Percentiles rank a stretch among this genome's conserved stretches.
These are phyloP conservation scores for Tillus elongatus DNA, from an alignment of 2,888 invertebrate species.

Conservation along the genomic window DNA sequence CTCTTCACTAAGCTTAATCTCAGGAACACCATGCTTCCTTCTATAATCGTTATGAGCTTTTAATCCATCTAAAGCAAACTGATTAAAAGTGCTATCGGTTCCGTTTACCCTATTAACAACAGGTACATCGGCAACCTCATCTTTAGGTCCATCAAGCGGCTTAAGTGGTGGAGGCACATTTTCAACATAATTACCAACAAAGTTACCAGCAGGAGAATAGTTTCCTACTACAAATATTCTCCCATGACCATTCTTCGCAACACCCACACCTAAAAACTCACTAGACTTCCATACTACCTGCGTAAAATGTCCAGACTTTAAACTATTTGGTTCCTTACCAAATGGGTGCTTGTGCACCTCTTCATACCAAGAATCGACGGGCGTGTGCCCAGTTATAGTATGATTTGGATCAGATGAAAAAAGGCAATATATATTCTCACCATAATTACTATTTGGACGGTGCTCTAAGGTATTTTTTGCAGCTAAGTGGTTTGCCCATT, in stretches of 20 bases:
- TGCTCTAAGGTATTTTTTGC: constrained; percentile 60
- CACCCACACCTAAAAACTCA: constrained; percentile 57
- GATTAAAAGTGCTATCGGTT: constrained; percentile 17
- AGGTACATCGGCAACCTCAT: background rate
- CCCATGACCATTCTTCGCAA: constrained; percentile 60
- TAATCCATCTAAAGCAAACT: constrained; percentile 45
- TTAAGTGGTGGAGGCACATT: constrained; percentile 57
- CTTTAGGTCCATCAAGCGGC: background rate
- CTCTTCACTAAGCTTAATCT: constrained; percentile 46
- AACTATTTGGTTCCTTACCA: constrained; percentile 51
- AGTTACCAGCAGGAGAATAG: constrained; percentile 86
- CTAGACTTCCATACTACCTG: constrained; percentile 64
- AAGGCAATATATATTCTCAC: constrained; percentile 74
- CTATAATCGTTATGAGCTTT: constrained; percentile 54
- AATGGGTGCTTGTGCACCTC: constrained; percentile 56
- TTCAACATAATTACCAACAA: constrained; percentile 60
- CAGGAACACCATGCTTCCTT: constrained; percentile 48
- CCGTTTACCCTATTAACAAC: constrained; percentile 6
- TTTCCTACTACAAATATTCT: constrained; percentile 80
- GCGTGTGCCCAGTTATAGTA: constrained; percentile 55
- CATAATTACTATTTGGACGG: constrained; percentile 66
- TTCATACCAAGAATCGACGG: constrained; percentile 72
- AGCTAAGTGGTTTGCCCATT: constrained; percentile 64
- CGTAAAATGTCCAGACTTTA: constrained; percentile 61
- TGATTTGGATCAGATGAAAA: constrained; percentile 64